Conservation (phyloP, 2,113 vertebrate genomes). For the Anolis sagrei region DNA sequence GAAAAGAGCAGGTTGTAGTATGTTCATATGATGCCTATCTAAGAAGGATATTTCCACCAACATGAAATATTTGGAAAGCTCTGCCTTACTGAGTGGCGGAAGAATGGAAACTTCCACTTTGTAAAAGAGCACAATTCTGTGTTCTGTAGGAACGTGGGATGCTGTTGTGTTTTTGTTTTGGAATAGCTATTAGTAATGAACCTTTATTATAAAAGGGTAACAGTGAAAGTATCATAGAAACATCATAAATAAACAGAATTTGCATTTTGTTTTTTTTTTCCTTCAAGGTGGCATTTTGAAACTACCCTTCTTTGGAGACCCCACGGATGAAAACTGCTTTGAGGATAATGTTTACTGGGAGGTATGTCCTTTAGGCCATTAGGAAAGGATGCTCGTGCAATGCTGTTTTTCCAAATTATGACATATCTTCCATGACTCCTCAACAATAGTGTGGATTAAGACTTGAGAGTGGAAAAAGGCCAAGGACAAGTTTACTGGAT, state of each 20-base stretch:
- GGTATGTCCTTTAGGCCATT: conserved; percentile 73
- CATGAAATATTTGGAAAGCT: no score
- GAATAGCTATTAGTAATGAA: background rate
- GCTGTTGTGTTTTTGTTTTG: no score
- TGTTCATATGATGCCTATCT: no score
- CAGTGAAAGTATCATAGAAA: no score
- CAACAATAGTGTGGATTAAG: background rate
- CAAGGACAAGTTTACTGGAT: no score
- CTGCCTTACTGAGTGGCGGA: background rate
- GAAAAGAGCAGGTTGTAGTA: no score
- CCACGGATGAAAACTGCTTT: conserved; percentile 91
- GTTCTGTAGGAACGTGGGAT: background rate
- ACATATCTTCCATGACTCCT: background rate
- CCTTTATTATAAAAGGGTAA: background rate
- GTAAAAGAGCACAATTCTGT: background rate
- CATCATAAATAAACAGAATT: background rate
- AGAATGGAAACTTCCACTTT: background rate
- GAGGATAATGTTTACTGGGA: conserved; percentile 94
- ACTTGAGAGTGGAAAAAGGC: background rate
- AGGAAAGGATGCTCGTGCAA: background rate
- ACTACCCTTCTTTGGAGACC: conserved; percentile 89
- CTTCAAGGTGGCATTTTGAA: conserved; percentile 87
- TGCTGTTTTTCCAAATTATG: background rate
- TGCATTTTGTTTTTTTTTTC: background rate
- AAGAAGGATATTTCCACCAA: no score